Conservation (phyloP, 2,113 vertebrate species). For the Ceyx cyanopectus region DNA sequence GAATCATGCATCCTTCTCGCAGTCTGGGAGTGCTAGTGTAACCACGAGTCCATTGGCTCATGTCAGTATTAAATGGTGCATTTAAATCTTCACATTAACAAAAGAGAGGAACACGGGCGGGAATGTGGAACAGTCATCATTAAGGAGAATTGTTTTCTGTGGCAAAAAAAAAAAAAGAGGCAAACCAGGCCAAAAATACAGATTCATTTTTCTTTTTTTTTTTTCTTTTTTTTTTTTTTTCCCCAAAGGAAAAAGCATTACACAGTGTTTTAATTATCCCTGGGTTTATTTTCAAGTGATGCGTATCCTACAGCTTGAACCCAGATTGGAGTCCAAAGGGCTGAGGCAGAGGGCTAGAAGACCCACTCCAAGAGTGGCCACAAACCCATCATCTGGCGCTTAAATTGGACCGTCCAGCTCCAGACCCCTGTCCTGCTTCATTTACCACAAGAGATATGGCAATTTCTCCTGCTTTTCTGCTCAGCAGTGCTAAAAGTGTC, state of each 20-base stretch:
- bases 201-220: background rate
- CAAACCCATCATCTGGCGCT: background rate
- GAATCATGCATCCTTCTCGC: background rate
- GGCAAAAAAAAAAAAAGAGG: background rate
- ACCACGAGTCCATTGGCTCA: background rate
- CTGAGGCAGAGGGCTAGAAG: background rate
- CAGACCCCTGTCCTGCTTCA: background rate
- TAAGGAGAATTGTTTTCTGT: conserved; percentile 37
- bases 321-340: background rate
- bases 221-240: background rate
- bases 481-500: background rate
- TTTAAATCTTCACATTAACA: conserved; percentile 52
- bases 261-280: conserved; percentile 19
- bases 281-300: background rate
- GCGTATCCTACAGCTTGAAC: background rate
- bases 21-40: background rate
- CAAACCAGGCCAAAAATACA: conserved; percentile 22
- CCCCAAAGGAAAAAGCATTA: background rate
- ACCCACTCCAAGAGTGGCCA: background rate
- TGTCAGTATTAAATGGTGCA: conserved; percentile 12
- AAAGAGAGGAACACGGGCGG: background rate
- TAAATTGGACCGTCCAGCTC: background rate
- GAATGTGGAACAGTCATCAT: conserved; percentile 19
- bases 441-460: background rate
- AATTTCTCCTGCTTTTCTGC: background rate